phyloP scores from a whole-genome alignment of 2,888 invertebrate species.

The Heliconius aoede region DNA sequence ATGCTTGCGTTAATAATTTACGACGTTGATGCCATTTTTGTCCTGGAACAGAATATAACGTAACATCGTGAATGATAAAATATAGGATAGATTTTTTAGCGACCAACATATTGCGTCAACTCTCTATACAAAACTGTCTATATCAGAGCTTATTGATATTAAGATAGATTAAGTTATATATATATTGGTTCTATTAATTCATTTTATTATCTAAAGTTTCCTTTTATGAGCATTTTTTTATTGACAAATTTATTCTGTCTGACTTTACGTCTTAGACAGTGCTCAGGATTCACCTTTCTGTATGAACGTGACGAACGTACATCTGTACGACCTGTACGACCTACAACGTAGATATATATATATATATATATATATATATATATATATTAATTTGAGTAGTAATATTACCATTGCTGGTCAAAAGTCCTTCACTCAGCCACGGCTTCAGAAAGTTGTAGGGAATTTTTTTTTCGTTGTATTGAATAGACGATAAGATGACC shows the following conservation, averaged over 20 bases:
- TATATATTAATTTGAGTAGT: no score
- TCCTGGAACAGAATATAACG: constrained; percentile 24
- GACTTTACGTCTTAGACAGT: no score
- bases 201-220: background rate
- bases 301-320: no score
- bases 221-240: background rate
- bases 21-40: constrained; percentile 70
- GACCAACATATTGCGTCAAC: background rate
- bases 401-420: constrained; percentile 64
- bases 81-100: background rate
- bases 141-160: no score
- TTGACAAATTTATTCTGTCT: background rate
- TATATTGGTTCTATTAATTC: background rate
- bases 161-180: no score
- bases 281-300: no score
- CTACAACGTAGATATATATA: no score
- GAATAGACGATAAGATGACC: constrained; percentile 35
- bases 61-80: no score
- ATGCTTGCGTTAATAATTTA: constrained; percentile 73
- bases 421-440: constrained; percentile 64
- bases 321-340: no score
- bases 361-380: no score
- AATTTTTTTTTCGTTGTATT: constrained; percentile 57
- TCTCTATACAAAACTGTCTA: background rate
- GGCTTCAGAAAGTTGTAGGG: constrained; percentile 60